Percentiles rank a stretch among this genome's conserved stretches.
phyloP scores from a whole-genome alignment of 2,888 invertebrate species.

The Cantharis nigra region DNA sequence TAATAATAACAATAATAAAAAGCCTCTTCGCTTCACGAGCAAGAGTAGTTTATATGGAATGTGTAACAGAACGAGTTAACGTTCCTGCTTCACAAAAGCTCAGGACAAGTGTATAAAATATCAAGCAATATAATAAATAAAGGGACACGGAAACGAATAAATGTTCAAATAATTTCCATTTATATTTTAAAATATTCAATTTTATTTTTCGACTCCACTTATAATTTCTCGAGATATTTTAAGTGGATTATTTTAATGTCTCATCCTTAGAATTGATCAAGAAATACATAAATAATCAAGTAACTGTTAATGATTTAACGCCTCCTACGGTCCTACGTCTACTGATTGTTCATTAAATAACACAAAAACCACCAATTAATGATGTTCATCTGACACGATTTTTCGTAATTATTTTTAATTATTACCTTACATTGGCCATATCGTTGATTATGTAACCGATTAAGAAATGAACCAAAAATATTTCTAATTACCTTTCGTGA shows the following conservation, averaged over 20 bases:
- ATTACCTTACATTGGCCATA: neutral
- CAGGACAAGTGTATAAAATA: conserved; percentile 17
- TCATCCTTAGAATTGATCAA: conserved; percentile 23
- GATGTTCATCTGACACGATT: neutral
- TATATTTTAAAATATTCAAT: neutral
- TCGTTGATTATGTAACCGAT: neutral
- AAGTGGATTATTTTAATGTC: conserved; percentile 2
- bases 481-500: neutral
- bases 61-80: conserved; percentile 21
- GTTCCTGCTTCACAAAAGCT: conserved; percentile 8
- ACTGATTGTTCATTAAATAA: conserved; percentile 40
- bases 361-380: conserved; percentile 44
- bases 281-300: conserved; percentile 40
- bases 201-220: neutral
- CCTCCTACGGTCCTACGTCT: conserved; percentile 41
- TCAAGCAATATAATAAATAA: neutral
- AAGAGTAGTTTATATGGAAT: conserved; percentile 21
- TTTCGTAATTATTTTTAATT: neutral
- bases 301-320: conserved; percentile 43
- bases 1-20: conserved; percentile 19
- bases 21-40: conserved; percentile 10
- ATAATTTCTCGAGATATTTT: neutral
- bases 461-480: neutral
- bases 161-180: neutral
- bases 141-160: neutral